Percentiles rank a stretch among this genome's conserved stretches.
Conservation (phyloP, 2,797 vertebrate genomes). For the Gambelia wislizenii region DNA sequence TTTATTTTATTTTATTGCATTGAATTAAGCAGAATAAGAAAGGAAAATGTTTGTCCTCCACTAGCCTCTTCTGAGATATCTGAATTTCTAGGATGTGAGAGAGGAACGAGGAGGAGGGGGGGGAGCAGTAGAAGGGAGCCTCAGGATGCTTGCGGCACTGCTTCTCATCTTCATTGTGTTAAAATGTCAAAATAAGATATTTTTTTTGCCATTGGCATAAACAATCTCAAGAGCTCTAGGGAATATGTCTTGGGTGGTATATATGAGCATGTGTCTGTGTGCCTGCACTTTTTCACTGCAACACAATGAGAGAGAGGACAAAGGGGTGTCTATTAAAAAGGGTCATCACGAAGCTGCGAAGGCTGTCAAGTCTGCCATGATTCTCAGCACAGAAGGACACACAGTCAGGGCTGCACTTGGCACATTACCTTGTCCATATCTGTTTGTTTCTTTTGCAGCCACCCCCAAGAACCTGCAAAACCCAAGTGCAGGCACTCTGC, state of each 20-base stretch:
- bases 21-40: conserved; percentile 20
- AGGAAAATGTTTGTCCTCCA: neutral
- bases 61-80: conserved; percentile 1
- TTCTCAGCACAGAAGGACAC: conserved; percentile 1
- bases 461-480: neutral
- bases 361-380: neutral
- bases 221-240: conserved; percentile 60
- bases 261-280: neutral
- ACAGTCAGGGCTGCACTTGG: conserved; percentile 5
- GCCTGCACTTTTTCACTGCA: neutral
- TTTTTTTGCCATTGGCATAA: conserved; percentile 68
- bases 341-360: conserved; percentile 26
- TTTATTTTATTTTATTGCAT: neutral
- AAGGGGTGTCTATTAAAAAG: conserved; percentile 46
- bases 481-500: neutral
- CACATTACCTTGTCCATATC: neutral
- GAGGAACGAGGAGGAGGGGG: too few relatives aligned
- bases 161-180: conserved; percentile 44
- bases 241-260: conserved; percentile 48
- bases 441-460: neutral
- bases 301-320: neutral
- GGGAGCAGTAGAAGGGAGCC: neutral
- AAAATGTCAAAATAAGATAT: conserved; percentile 67
- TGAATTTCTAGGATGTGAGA: conserved; percentile 44
- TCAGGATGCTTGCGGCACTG: conserved; percentile 33